These are phyloP conservation scores for Philotrypesis tridentata DNA, from an alignment of 1,140 invertebrate genomes.

Conservation along the genomic window DNA sequence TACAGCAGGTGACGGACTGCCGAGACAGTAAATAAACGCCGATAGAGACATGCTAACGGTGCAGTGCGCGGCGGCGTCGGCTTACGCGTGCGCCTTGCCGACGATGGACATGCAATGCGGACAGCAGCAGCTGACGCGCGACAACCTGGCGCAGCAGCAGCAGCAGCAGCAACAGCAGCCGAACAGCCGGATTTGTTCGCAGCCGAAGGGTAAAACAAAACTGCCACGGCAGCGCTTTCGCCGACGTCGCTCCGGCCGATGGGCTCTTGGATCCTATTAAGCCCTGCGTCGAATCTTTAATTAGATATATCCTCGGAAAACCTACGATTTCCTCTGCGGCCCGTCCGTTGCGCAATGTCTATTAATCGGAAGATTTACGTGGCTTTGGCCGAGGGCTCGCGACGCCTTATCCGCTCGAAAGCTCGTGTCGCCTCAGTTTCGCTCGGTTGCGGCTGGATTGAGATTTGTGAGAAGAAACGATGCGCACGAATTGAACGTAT, in stretches of 20 bases:
- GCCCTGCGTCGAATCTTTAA: neutral
- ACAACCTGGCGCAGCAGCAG: neutral
- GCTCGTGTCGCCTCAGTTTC: no score
- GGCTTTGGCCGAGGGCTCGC: conserved; percentile 6
- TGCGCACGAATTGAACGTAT: no score
- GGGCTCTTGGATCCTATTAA: neutral
- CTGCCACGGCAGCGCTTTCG: neutral
- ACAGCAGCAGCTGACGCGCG: neutral
- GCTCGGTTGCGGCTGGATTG: no score
- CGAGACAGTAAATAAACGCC: neutral
- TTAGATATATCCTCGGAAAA: conserved; percentile 24
- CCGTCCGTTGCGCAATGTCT: neutral
- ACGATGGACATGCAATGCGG: neutral
- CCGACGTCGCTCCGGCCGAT: neutral
- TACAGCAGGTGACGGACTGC: no score
- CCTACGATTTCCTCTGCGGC: conserved; percentile 11
- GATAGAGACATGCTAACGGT: conserved; percentile 9
- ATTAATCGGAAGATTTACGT: conserved; percentile 13
- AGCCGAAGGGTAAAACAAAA: neutral
- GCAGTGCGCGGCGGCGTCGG: conserved; percentile 10
- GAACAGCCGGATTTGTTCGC: no score
- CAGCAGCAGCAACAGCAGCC: no score
- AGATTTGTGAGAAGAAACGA: no score
- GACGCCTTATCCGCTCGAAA: neutral
- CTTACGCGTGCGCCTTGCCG: neutral